phyloP scores from a whole-genome alignment of 2,888 invertebrate species.

The Loripinus fragilis region DNA sequence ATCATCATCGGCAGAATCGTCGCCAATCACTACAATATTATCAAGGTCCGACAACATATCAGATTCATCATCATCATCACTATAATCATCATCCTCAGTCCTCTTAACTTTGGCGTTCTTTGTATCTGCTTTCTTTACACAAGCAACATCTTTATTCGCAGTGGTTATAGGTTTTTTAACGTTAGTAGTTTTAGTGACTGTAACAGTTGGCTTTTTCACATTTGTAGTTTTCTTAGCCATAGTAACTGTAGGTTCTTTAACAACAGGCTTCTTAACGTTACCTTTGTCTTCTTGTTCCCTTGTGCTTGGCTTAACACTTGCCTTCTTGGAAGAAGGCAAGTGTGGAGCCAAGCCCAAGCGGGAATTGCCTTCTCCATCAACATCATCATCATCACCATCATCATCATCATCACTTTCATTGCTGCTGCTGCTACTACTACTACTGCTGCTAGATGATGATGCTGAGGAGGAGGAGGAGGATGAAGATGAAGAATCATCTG shows the following conservation, averaged over 20 bases:
- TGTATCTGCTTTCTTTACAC: not conserved
- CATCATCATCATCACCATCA: not conserved
- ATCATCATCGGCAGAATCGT: slow-evolving; percentile 31
- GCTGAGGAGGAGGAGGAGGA: slow-evolving; percentile 46
- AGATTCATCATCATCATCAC: slow-evolving; percentile 18
- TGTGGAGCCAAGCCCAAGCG: too few species aligned
- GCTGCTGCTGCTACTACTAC: not conserved
- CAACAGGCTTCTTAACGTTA: too few species aligned
- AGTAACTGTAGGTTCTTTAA: too few species aligned
- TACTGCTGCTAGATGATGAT: not conserved
- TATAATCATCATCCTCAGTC: too few species aligned
- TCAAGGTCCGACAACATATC: slow-evolving; percentile 15
- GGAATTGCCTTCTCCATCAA: too few species aligned
- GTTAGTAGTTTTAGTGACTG: too few species aligned
- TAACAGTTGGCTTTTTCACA: too few species aligned
- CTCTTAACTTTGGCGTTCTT: not conserved
- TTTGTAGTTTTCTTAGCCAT: too few species aligned
- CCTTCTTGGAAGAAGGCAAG: not conserved
- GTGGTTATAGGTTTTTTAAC: too few species aligned
- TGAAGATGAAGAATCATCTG: slow-evolving; percentile 32
- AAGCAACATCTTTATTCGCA: too few species aligned
- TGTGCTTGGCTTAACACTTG: not conserved
- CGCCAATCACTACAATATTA: slow-evolving; percentile 24
- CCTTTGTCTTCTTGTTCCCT: too few species aligned
- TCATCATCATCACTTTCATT: slow-evolving; percentile 12